Conservation (phyloP, 2,113 vertebrate species). For the Anthoscopus minutus region DNA sequence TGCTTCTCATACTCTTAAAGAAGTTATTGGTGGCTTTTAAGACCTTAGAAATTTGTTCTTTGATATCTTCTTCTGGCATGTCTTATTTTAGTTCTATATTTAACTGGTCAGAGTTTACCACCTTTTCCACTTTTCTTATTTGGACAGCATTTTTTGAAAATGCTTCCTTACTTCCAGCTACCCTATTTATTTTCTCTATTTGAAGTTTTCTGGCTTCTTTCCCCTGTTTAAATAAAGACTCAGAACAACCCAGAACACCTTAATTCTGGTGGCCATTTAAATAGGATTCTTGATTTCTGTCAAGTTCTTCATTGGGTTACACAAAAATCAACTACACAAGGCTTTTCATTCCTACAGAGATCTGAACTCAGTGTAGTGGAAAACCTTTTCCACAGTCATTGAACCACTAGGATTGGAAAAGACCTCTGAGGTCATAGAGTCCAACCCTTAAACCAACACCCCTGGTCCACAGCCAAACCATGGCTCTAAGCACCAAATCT, state of each 20-base stretch:
- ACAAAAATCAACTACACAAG: neutral
- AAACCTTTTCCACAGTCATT: accelerated
- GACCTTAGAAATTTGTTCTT: neutral
- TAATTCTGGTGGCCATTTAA: neutral
- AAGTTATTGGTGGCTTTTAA: neutral
- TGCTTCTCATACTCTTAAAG: neutral
- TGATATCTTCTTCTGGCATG: neutral
- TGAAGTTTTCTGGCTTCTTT: neutral
- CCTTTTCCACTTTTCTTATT: neutral
- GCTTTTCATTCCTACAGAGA: neutral
- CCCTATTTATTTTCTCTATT: neutral
- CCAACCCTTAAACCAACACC: neutral
- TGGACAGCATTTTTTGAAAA: neutral
- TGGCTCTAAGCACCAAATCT: neutral
- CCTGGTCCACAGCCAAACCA: neutral
- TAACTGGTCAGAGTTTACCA: neutral
- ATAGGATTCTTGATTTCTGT: neutral
- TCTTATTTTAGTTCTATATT: neutral
- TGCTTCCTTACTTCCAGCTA: neutral
- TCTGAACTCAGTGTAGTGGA: neutral
- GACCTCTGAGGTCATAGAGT: neutral
- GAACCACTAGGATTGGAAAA: neutral
- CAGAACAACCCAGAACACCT: neutral
- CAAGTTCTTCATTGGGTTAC: neutral
- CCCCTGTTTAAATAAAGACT: neutral